Conservation (phyloP, 2,113 vertebrate species). For the Bolborhynchus lineola region DNA sequence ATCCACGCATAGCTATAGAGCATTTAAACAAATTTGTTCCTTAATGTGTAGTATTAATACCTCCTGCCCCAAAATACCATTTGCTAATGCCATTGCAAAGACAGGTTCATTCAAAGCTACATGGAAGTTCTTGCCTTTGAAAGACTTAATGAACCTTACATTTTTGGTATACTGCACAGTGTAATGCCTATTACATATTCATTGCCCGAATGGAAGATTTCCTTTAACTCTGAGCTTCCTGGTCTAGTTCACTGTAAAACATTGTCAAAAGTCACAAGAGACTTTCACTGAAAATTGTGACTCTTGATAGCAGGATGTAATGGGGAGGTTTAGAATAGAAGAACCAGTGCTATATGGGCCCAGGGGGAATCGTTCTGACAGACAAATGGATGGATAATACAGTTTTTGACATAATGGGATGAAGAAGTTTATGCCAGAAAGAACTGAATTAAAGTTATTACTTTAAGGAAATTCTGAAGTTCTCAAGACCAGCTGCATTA, state of each 20-base stretch:
- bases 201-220: slow-evolving; percentile 81
- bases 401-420: slow-evolving; percentile 85
- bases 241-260: slow-evolving; percentile 82
- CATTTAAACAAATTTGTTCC: slow-evolving; percentile 83
- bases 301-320: slow-evolving; percentile 81
- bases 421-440: slow-evolving; percentile 82
- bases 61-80: slow-evolving; percentile 75
- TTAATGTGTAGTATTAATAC: slow-evolving; percentile 83
- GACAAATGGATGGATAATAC: slow-evolving; percentile 85
- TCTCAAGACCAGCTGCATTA: slow-evolving; percentile 67
- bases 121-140: slow-evolving; percentile 76
- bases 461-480: slow-evolving; percentile 78
- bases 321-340: slow-evolving; percentile 75
- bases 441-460: slow-evolving; percentile 83
- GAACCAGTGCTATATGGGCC: slow-evolving; percentile 76
- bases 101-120: slow-evolving; percentile 82
- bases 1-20: slow-evolving; percentile 69
- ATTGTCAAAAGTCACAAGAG: slow-evolving; percentile 84
- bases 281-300: slow-evolving; percentile 79
- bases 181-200: slow-evolving; percentile 85
- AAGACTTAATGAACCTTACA: slow-evolving; percentile 86
- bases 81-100: slow-evolving; percentile 77
- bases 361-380: slow-evolving; percentile 80
- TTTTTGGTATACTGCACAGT: slow-evolving; percentile 82
- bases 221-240: slow-evolving; percentile 82